phyloP scores from a whole-genome alignment of 1,140 invertebrate genomes.

The Drosophila arawakana region DNA sequence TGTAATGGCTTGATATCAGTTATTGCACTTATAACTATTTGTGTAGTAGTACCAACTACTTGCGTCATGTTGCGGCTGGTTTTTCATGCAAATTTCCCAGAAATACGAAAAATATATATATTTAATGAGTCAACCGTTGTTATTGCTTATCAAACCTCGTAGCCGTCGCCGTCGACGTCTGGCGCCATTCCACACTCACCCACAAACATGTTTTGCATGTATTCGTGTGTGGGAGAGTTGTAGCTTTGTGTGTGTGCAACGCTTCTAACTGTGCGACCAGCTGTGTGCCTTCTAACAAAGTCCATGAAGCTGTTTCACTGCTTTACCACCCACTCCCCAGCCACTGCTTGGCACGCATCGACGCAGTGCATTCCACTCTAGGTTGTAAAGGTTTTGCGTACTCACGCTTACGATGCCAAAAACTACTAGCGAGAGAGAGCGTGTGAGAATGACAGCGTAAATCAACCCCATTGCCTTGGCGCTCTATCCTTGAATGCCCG shows the following conservation, averaged over 20 bases:
- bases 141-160: conserved; percentile 24
- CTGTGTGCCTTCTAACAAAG: conserved; percentile 14
- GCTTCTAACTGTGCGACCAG: conserved; percentile 2
- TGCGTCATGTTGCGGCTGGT: not conserved
- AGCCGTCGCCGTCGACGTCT: not conserved
- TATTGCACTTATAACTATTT: not conserved
- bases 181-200: conserved; percentile 22
- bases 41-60: conserved; percentile 3
- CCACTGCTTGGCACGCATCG: conserved; percentile 14
- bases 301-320: conserved; percentile 1
- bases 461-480: conserved; percentile 27
- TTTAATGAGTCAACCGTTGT: conserved; percentile 16
- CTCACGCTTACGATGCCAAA: conserved; percentile 38
- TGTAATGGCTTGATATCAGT: not conserved
- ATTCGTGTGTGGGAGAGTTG: not conserved
- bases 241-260: not conserved
- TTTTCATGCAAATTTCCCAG: conserved; percentile 14
- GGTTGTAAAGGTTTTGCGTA: conserved; percentile 50
- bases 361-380: conserved; percentile 41
- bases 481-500: conserved; percentile 4
- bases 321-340: not conserved
- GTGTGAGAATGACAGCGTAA: conserved; percentile 9
- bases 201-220: not conserved
- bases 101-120: not conserved
- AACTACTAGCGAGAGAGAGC: not conserved